phyloP scores from a whole-genome alignment of 2,797 vertebrate species.

The Acanthornis magna region DNA sequence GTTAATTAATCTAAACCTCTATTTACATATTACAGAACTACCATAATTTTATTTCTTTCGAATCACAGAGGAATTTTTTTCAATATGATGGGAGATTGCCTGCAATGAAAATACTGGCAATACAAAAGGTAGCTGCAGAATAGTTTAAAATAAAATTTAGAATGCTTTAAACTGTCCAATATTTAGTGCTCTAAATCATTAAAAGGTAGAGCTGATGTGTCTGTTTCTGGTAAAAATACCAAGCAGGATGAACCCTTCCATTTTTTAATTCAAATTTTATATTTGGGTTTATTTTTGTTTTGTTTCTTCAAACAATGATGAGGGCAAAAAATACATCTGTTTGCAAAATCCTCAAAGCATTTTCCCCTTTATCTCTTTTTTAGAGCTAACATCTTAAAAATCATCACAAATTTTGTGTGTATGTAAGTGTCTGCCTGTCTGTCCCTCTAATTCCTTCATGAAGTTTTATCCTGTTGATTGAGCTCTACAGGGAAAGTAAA shows the following conservation, averaged over 20 bases:
- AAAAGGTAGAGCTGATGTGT: not conserved
- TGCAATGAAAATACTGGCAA: not conserved
- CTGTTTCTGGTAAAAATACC: not conserved
- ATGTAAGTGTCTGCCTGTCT: not conserved
- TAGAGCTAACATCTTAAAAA: not conserved
- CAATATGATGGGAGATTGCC: not conserved
- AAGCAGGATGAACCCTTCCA: not conserved
- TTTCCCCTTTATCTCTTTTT: not conserved
- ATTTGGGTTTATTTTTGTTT: not conserved
- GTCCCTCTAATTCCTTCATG: not conserved
- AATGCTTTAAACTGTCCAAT: not conserved
- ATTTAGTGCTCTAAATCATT: not conserved
- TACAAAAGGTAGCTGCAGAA: not conserved
- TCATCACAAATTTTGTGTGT: not conserved
- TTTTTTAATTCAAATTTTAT: not conserved
- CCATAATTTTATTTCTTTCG: not conserved
- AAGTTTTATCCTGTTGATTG: not conserved
- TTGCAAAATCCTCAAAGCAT: not conserved
- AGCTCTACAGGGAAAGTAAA: not conserved
- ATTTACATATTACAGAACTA: not conserved
- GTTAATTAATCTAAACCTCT: constrained; percentile 9
- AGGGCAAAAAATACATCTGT: not conserved
- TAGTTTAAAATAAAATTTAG: not conserved
- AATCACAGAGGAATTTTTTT: not conserved
- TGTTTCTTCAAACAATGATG: not conserved